Evolutionary conservation across 2,797 vertebrate species (phyloP).

Genomic region (Xenentodon cancila): DNA sequence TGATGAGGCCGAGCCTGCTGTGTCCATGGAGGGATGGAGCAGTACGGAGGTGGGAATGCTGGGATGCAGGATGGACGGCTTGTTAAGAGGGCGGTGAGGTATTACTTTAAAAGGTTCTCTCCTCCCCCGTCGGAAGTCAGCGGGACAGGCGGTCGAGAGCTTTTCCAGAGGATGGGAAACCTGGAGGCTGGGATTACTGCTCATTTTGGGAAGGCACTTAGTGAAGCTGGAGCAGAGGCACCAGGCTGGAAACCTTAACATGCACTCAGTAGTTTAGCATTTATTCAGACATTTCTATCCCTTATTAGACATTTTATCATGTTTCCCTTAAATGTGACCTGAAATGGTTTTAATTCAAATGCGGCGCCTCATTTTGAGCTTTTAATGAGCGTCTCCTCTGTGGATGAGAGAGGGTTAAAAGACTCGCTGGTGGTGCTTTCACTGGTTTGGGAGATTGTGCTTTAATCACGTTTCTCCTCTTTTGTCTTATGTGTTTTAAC

Average conservation of each 20-base stretch:
- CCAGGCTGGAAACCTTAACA: neutral
- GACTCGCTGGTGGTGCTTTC: too few species aligned
- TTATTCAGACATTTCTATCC: neutral
- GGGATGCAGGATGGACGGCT: constrained; percentile 66
- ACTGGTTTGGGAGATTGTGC: too few species aligned
- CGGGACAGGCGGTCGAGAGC: constrained; percentile 71
- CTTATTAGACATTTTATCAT: too few species aligned
- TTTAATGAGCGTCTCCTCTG: too few species aligned
- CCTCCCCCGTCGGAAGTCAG: constrained; percentile 81
- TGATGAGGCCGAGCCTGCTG: constrained; percentile 29
- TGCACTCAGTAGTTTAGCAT: neutral
- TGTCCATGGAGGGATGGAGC: constrained; percentile 49
- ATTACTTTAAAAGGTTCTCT: constrained; percentile 79
- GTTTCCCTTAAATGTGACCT: too few species aligned
- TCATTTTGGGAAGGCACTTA: constrained; percentile 51
- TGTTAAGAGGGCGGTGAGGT: constrained; percentile 74
- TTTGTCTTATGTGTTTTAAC: too few species aligned
- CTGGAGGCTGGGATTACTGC: constrained; percentile 78
- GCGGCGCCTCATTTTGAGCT: too few species aligned
- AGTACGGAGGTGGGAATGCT: constrained; percentile 65
- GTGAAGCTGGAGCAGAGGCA: constrained; percentile 29
- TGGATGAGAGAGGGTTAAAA: too few species aligned
- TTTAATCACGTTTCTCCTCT: too few species aligned
- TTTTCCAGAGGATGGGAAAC: constrained; percentile 83
- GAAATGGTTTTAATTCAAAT: too few species aligned